Evolutionary conservation across 2,113 vertebrate species (phyloP).

Genomic region (Telmatochromis sp.): DNA sequence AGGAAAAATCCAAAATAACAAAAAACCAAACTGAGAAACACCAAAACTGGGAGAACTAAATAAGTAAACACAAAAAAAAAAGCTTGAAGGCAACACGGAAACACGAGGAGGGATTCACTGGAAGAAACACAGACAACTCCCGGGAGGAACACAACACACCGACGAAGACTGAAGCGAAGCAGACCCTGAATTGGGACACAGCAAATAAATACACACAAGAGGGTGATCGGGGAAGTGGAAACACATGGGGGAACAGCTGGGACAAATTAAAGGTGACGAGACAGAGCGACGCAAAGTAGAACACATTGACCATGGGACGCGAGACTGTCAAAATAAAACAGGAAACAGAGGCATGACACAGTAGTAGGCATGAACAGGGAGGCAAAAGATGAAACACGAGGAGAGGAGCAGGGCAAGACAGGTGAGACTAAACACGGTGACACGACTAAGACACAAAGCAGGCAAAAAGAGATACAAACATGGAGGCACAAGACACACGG

Average conservation of each 20-base stretch:
- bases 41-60: fast-evolving
- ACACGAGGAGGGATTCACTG: not conserved
- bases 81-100: not conserved
- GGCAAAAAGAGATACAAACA: not conserved
- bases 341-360: not conserved
- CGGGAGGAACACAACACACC: not conserved
- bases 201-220: not conserved
- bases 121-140: not conserved
- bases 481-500: not conserved
- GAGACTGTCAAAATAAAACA: not conserved
- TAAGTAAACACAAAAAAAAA: not conserved
- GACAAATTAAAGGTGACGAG: not conserved
- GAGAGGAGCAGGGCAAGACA: not conserved
- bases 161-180: not conserved
- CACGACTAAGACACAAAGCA: fast-evolving
- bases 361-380: not conserved
- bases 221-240: not conserved
- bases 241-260: not conserved
- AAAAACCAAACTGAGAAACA: fast-evolving
- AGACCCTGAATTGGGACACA: fast-evolving
- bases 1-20: not conserved
- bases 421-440: not conserved
- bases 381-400: not conserved
- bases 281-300: not conserved
- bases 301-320: fast-evolving